Percentiles rank a stretch among this genome's conserved stretches.
Conservation (phyloP, 2,797 vertebrate species). For the Gymnocypris eckloni region DNA sequence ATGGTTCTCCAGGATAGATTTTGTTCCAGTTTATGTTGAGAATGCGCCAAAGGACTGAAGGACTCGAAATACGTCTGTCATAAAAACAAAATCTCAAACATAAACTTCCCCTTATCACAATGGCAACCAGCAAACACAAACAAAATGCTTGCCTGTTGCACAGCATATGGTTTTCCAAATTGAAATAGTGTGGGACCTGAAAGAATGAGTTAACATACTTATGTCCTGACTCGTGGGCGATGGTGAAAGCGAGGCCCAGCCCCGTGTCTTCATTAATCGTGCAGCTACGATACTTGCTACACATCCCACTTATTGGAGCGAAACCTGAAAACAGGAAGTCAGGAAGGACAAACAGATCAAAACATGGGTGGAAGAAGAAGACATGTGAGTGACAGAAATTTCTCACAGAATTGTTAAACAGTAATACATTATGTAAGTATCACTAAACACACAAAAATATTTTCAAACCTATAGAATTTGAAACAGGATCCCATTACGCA, state of each 20-base stretch:
- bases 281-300: constrained; percentile 96
- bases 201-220: constrained; percentile 82
- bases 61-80: constrained; percentile 7
- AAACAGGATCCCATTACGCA: not conserved
- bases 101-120: constrained; percentile 58
- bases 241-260: constrained; percentile 95
- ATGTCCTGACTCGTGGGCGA: constrained; percentile 98
- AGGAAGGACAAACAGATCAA: constrained; percentile 17
- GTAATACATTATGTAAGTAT: not conserved
- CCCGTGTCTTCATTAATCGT: constrained; percentile 99
- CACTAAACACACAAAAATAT: not conserved
- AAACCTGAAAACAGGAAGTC: constrained; percentile 81
- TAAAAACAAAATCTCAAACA: constrained; percentile 57
- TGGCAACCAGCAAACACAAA: constrained; percentile 66
- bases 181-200: not conserved
- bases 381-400: not conserved
- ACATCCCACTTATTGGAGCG: constrained; percentile 99
- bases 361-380: not conserved
- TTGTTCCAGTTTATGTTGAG: constrained; percentile 52
- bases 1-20: constrained; percentile 25
- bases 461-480: constrained; percentile 15
- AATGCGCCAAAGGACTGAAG: constrained; percentile 46
- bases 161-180: constrained; percentile 53
- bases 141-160: constrained; percentile 54
- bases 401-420: not conserved